Base-by-base conservation (phyloP, 2,797 vertebrate genomes). In the Sebastes cheni region DNA sequence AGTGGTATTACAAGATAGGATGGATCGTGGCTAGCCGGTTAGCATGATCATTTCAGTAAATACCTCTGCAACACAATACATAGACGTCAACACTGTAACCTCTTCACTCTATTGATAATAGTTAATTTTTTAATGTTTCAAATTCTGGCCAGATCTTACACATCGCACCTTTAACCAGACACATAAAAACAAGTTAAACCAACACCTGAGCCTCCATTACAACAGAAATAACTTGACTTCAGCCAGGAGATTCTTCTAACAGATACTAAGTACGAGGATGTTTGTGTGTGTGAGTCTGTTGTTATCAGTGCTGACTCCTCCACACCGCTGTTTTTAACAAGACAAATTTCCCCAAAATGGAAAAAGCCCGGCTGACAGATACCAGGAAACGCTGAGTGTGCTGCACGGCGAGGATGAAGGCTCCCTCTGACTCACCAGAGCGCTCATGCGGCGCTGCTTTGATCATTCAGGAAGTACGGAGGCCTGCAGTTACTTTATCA, bases 391-490 rank as follows among this genome's bases (percentile, higher is more conserved):
- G n/a, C 69, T 83, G 80, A 65, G 67, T 64, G 64, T 60, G 69
- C 60, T 46, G 55, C 64, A 13, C 14, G 4, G 39, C 20, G 68
- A 75, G 77, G 80, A 77, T 67, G 66, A 58, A 76, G 66, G 69
- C 69, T 79, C 60, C 42, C 34, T 76, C 69, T 90, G 85, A 89
- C 80, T 87, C 83, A 90, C 79, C 77, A 12, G 23, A 61, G 75
- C 68, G 59, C 72, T 76, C 83, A 67, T 62, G 56, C 23, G 5
- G 29, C 3, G 6, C 60, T 58, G 34, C 75, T 91, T 89, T 90
- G 86, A 92, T 90, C 81, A 20, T 71, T 69, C 71, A 86, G 83
- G 84, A 89, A 86, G 75, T 64, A 72, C 2, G 69, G 58, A 69
- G 70, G 72, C 76, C 86, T 46, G 34, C 74, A 72, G 73, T 79